Conservation (phyloP, 1,140 invertebrate species). For the Lethocerus indicus region DNA sequence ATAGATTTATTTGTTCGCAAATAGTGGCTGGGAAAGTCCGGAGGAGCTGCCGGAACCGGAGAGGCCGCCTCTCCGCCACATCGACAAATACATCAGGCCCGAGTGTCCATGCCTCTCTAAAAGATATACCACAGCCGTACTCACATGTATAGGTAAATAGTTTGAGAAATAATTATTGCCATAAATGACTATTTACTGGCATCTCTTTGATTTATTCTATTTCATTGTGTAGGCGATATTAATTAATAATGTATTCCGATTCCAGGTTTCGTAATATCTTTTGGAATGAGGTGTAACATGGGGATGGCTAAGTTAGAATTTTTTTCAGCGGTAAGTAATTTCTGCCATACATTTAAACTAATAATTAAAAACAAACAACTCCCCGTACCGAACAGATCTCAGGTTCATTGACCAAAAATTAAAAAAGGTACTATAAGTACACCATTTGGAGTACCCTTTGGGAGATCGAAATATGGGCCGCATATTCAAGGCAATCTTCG, state of each 20-base stretch:
- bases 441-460: too few species aligned
- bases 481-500: too few species aligned
- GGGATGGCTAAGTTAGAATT: constrained; percentile 78
- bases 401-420: too few species aligned
- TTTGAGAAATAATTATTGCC: neutral
- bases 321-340: constrained; percentile 33
- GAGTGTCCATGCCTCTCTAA: constrained; percentile 78
- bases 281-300: constrained; percentile 92
- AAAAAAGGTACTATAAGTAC: too few species aligned
- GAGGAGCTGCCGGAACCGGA: constrained; percentile 34
- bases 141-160: constrained; percentile 55
- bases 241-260: constrained; percentile 6
- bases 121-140: constrained; percentile 69
- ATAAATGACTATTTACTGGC: neutral
- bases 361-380: too few species aligned
- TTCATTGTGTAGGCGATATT: neutral
- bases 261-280: constrained; percentile 75
- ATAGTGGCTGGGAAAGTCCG: constrained; percentile 7
- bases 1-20: neutral
- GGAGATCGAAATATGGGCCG: too few species aligned
- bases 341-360: too few species aligned
- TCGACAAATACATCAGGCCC: constrained; percentile 72
- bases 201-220: neutral
- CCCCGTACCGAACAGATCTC: too few species aligned
- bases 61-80: constrained; percentile 63